Conservation (phyloP, 1,140 invertebrate genomes). For the Pogonomyrmex barbatus region DNA sequence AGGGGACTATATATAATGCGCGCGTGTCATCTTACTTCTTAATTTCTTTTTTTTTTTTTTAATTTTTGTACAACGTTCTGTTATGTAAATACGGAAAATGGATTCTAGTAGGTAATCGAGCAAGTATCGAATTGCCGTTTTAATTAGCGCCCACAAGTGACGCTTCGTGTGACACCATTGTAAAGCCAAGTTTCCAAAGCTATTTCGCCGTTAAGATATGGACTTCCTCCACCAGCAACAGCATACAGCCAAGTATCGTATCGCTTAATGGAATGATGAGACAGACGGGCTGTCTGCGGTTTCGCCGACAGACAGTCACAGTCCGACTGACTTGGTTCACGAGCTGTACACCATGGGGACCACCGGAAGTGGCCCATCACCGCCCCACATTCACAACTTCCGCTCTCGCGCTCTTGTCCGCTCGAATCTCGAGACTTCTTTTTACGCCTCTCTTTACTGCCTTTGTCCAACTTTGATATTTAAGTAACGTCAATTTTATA, state of each 20-base stretch:
- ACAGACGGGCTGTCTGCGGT: conserved; percentile 74
- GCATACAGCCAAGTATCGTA: conserved; percentile 49
- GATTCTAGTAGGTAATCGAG: neutral
- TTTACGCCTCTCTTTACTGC: conserved; percentile 48
- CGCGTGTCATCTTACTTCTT: neutral
- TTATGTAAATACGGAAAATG: neutral
- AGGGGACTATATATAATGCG: neutral
- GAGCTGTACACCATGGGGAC: conserved; percentile 74
- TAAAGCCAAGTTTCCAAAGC: conserved; percentile 4
- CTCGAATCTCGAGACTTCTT: conserved; percentile 54
- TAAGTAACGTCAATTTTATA: neutral
- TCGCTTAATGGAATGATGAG: conserved; percentile 76
- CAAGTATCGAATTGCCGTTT: conserved; percentile 22
- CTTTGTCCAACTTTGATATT: conserved; percentile 4
- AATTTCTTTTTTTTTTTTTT: neutral
- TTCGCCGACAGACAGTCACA: conserved; percentile 67
- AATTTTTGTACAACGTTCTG: neutral
- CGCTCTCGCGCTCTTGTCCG: conserved; percentile 66
- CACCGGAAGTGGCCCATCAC: conserved; percentile 83
- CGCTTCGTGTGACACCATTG: neutral
- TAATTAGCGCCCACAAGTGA: conserved; percentile 12
- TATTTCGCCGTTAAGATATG: conserved; percentile 34
- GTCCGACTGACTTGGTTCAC: conserved; percentile 71
- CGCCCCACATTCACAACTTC: conserved; percentile 78
- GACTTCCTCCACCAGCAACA: conserved; percentile 31